These are phyloP conservation scores for Candoia aspera DNA, from an alignment of 2,113 vertebrate species.

Conservation along the genomic window DNA sequence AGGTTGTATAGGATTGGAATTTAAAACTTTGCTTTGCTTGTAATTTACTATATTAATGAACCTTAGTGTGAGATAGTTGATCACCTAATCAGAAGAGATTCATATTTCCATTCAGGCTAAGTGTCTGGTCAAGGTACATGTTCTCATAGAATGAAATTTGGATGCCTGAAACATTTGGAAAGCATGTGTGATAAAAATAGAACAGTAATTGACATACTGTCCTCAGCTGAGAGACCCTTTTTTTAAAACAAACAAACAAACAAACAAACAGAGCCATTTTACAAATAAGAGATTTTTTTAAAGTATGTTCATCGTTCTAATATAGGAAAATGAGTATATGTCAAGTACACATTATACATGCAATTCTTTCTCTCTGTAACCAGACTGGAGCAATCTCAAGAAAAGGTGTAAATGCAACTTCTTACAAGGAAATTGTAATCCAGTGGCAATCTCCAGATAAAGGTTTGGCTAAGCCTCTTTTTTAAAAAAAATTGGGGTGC, in stretches of 20 bases:
- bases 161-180: not conserved
- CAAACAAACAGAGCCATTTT: not conserved
- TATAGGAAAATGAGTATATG: not conserved
- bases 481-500: not conserved
- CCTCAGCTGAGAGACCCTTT: not conserved
- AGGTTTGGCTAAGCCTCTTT: not conserved
- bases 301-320: not conserved
- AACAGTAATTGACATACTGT: not conserved
- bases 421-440: not conserved
- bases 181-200: not conserved
- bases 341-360: not conserved
- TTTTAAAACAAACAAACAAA: not conserved
- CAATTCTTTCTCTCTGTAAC: not conserved
- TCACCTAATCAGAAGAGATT: not conserved
- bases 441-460: not conserved
- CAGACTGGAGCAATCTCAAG: not conserved
- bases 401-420: not conserved
- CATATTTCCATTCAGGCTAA: not conserved
- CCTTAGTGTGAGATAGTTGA: not conserved
- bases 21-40: not conserved
- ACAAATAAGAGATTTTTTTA: not conserved
- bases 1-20: not conserved
- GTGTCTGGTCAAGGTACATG: not conserved
- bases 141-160: not conserved
- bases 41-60: not conserved